Conservation (phyloP, 2,113 vertebrate genomes). For the Crotophaga sulcirostris region DNA sequence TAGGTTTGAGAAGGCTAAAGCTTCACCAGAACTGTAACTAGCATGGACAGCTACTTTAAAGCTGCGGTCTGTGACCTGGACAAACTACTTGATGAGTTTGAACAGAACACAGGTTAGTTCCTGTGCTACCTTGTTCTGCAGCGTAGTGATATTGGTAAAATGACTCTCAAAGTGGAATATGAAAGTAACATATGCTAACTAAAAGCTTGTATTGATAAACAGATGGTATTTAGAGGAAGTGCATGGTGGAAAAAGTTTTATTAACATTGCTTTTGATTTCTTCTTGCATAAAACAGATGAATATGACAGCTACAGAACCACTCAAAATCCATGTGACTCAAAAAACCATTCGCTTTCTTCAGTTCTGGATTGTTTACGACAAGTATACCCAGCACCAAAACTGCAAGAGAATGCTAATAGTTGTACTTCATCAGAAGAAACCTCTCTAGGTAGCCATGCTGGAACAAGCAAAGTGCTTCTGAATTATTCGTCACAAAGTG, state of each 20-base stretch:
- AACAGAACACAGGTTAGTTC: conserved; percentile 88
- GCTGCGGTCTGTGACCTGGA: conserved; percentile 95
- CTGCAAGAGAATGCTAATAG: conserved; percentile 8
- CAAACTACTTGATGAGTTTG: conserved; percentile 97
- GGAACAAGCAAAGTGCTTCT: background rate
- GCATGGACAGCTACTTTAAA: conserved; percentile 97
- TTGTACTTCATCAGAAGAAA: conserved; percentile 37
- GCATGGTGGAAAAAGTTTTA: background rate
- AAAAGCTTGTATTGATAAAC: background rate
- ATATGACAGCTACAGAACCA: conserved; percentile 73
- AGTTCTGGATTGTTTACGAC: conserved; percentile 69
- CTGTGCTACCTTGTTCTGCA: background rate
- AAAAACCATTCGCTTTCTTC: conserved; percentile 66
- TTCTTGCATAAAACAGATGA: conserved; percentile 78
- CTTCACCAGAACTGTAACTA: conserved; percentile 50
- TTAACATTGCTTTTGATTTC: background rate
- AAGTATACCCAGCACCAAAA: conserved; percentile 42
- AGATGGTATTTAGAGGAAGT: background rate
- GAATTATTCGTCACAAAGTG: conserved; percentile 54
- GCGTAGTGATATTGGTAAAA: background rate
- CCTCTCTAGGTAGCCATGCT: conserved; percentile 50
- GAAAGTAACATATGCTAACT: background rate
- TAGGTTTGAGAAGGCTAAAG: conserved; percentile 59
- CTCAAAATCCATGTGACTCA: conserved; percentile 59
- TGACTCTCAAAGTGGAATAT: background rate